Evolutionary conservation across 2,113 vertebrate species (phyloP).

Genomic region (Phalacrocorax brasilianus): DNA sequence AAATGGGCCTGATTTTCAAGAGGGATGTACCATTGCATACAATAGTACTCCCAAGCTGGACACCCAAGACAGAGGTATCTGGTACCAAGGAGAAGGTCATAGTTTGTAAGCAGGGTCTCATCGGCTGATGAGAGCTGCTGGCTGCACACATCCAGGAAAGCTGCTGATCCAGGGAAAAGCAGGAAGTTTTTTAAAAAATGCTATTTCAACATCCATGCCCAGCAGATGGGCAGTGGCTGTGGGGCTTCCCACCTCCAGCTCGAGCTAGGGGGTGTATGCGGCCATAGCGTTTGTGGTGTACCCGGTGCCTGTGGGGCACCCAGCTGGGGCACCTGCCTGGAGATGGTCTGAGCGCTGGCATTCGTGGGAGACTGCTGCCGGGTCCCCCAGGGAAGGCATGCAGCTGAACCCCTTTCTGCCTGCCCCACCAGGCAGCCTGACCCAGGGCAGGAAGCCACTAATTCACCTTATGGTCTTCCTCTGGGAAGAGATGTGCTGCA

Average conservation of each 20-base stretch:
- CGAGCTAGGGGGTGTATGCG: accelerated
- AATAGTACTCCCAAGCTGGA: background rate
- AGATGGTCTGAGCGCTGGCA: background rate
- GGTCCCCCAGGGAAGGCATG: background rate
- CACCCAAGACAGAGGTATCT: background rate
- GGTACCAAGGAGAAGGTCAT: background rate
- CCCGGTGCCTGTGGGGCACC: background rate
- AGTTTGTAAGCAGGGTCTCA: background rate
- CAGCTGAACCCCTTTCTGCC: background rate
- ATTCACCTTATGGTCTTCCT: background rate
- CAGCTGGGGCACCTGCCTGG: accelerated
- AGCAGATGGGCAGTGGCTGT: background rate
- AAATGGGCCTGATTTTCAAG: background rate
- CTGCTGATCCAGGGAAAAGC: background rate
- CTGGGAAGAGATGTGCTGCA: background rate
- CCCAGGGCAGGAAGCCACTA: background rate
- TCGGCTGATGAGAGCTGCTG: accelerated
- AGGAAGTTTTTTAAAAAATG: background rate
- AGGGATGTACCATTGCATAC: background rate
- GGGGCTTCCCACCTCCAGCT: background rate
- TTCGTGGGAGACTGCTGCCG: background rate
- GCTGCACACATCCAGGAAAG: background rate
- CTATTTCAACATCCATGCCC: background rate
- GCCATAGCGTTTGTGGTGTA: background rate
- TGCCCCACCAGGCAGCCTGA: background rate